Base-by-base conservation (phyloP, 2,113 vertebrate species). In the Eurypyga helias region DNA sequence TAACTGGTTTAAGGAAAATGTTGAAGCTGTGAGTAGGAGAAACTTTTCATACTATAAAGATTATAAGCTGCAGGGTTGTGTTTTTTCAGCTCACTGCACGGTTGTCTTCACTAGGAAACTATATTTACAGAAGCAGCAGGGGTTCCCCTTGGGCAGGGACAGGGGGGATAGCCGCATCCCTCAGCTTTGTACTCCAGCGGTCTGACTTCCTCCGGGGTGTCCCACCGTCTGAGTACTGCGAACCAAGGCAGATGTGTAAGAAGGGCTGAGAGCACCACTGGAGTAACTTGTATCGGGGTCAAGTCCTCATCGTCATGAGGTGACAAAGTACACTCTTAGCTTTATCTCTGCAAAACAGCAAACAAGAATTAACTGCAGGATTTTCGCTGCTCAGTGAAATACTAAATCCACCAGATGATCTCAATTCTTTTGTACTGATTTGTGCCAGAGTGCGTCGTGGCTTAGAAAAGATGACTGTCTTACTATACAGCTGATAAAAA, bases 1-100 rank as follows among this genome's bases (percentile, higher is more conserved):
- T 61, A 94, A 79, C 81, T 76, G 62, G 7, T 45, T n/a, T 81
- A 64, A 82, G 65, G 81, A 82, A 82, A 89, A 82, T 17, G 80
- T 28, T 19, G 83, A 77, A 87, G 45, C 80, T 67, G 38, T 33
- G 76, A 92, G 48, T 18, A 52, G 79, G 8, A 89, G 80, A 81
- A 84, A 29, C 80, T 66, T 87, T 31, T 34, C 0, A 0, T 43
- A 16, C 20, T 81, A 60, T 45, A 38, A 67, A 36, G 60, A 57
- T 61, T 73, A 13, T 6, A 48, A 70, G 36, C 61, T 71, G 33
- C 49, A 57, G 69, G 62, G 13, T 75, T 48, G 75, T 89, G 67
- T 94, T 86, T 94, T 76, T 83, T 52, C 71, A 91, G 72, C 60
- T 81, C 1, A 0, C 52, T 41, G 2, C 1, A 33, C 0, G 0